Conservation (phyloP, 2,113 vertebrate species). For the Cyprinodon brontotheroides region DNA sequence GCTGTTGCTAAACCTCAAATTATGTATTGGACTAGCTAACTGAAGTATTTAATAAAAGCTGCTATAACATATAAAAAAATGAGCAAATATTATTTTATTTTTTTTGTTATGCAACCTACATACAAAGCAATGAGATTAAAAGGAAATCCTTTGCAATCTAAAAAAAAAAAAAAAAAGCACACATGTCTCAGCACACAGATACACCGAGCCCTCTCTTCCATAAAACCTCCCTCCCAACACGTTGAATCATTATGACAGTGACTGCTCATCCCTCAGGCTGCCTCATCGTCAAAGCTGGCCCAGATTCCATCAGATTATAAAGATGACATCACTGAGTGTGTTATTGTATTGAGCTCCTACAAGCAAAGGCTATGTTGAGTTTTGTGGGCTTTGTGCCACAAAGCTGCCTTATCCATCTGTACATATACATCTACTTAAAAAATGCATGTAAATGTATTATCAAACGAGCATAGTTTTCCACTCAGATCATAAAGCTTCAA, state of each 20-base stretch:
- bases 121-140: conserved; percentile 13
- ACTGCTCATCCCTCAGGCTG: conserved; percentile 69
- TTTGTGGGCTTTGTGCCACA: conserved; percentile 6
- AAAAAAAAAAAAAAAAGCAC: background rate
- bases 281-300: conserved; percentile 64
- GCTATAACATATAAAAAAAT: conserved; percentile 22
- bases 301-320: conserved; percentile 73
- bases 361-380: conserved; percentile 13
- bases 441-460: conserved; percentile 8
- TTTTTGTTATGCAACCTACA: conserved; percentile 18
- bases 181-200: background rate
- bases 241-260: conserved; percentile 66
- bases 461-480: background rate
- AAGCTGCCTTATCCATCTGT: background rate
- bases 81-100: background rate
- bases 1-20: conserved; percentile 18
- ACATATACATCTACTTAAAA: conserved; percentile 12
- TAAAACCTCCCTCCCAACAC: conserved; percentile 54
- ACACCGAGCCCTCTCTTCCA: conserved; percentile 4
- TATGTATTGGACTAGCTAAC: conserved; percentile 20
- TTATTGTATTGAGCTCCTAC: conserved; percentile 25
- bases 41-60: conserved; percentile 20
- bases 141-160: conserved; percentile 8
- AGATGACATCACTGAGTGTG: conserved; percentile 64
- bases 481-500: conserved; percentile 9